These are phyloP conservation scores for Sitobion miscanthi DNA, from an alignment of 1,140 invertebrate genomes.

Conservation along the genomic window DNA sequence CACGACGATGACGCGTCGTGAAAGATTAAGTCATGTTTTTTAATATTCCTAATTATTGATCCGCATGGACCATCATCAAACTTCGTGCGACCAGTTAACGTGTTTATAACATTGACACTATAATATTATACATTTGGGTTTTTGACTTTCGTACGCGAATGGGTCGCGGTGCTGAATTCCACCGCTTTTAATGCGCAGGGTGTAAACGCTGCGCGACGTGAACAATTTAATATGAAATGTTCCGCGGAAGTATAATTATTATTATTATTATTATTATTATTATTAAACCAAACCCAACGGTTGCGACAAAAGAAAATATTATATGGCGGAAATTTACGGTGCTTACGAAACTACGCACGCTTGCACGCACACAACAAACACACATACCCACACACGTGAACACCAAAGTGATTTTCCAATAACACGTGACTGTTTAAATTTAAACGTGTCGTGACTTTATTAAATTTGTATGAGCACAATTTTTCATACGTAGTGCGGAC, in stretches of 20 bases:
- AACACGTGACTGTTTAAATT: not conserved
- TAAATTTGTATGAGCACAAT: not conserved
- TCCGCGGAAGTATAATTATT: not conserved
- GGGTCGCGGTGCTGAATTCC: not conserved
- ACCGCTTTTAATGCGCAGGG: not conserved
- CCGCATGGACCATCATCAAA: not conserved
- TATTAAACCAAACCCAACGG: not conserved
- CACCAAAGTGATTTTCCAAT: not conserved
- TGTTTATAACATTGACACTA: not conserved
- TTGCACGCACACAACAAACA: not conserved
- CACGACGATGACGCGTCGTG: not conserved
- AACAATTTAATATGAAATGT: constrained; percentile 14
- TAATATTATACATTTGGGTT: not conserved
- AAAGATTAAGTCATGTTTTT: not conserved
- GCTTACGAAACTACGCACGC: not conserved
- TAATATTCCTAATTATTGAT: not conserved
- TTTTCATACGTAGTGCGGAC: not conserved
- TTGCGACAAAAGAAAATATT: not conserved
- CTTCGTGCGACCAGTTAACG: not conserved
- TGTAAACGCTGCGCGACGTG: not conserved
- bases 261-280: not conserved
- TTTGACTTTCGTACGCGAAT: not conserved
- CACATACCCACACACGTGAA: not conserved
- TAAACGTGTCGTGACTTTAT: not conserved
- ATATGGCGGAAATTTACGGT: not conserved